A percentile compares a stretch with the other conserved stretches of the same genome.
These are phyloP conservation scores for Trachythela sp. DNA, from an alignment of 64 coral and sea anemone genomes.

Conservation along the genomic window DNA sequence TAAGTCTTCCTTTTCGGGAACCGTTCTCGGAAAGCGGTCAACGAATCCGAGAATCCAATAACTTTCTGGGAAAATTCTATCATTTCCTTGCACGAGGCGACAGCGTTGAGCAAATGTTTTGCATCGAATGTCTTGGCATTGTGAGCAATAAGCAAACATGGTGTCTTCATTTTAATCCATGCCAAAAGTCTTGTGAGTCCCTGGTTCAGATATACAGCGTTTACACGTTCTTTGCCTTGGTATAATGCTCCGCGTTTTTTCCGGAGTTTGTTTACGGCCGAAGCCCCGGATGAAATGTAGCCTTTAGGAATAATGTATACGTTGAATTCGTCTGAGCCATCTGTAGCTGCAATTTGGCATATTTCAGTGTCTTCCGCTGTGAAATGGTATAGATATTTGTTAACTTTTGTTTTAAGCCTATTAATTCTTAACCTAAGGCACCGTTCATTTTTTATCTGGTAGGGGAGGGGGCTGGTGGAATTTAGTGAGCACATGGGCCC, in stretches of 20 bases:
- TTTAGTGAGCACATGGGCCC: too few species aligned
- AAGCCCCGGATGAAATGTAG: conserved; percentile 20
- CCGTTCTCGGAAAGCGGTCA: conserved; percentile 44
- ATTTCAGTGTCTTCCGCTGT: conserved; percentile 49
- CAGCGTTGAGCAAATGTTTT: conserved; percentile 42
- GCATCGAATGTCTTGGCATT: conserved; percentile 56
- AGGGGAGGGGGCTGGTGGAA: too few species aligned
- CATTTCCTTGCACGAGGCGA: neutral
- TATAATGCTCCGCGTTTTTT: neutral
- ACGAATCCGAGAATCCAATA: conserved; percentile 50
- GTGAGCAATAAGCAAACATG: conserved; percentile 46
- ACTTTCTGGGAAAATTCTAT: conserved; percentile 5
- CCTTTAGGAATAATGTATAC: conserved; percentile 35
- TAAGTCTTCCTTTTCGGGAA: conserved; percentile 31
- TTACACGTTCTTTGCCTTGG: conserved; percentile 12
- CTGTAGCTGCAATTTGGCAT: conserved; percentile 61
- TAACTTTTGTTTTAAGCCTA: too few species aligned
- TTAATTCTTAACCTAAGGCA: too few species aligned
- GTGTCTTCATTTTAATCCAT: conserved; percentile 27
- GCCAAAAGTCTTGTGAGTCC: neutral
- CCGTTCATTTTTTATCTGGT: too few species aligned
- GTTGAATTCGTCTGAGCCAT: conserved; percentile 48
- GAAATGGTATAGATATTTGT: neutral
- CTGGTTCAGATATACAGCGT: neutral
- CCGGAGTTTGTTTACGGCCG: neutral